Evolutionary conservation across 2,113 vertebrate species (phyloP).

Genomic region (Saccopteryx bilineata): DNA sequence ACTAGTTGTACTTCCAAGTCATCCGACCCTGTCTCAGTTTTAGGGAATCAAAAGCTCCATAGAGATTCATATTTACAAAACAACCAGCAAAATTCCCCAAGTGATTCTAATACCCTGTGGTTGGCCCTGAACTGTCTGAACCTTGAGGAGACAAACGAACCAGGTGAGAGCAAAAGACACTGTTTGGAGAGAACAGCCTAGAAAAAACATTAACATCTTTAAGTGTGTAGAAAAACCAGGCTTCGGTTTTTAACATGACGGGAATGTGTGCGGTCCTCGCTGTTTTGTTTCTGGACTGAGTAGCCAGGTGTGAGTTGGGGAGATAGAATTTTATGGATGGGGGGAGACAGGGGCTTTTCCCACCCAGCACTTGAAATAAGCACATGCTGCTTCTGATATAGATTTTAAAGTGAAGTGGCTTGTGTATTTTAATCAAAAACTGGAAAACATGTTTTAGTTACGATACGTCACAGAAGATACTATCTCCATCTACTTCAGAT

Average conservation of each 20-base stretch:
- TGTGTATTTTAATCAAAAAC: not conserved
- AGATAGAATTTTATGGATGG: not conserved
- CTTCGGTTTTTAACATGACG: not conserved
- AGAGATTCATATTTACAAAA: not conserved
- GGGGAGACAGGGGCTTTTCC: not conserved
- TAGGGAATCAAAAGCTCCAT: not conserved
- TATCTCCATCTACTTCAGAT: not conserved
- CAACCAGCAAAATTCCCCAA: not conserved
- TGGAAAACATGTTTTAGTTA: not conserved
- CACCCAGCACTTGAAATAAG: not conserved
- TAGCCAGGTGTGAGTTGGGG: not conserved
- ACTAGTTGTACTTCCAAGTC: not conserved
- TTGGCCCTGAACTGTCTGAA: not conserved
- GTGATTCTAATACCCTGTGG: not conserved
- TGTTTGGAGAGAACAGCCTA: not conserved
- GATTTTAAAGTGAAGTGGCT: not conserved
- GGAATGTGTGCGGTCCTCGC: not conserved
- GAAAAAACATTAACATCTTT: not conserved
- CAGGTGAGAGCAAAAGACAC: not conserved
- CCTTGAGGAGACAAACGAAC: not conserved
- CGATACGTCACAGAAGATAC: not conserved
- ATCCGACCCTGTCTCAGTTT: not conserved
- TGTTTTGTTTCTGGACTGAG: not conserved
- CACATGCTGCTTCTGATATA: not conserved
- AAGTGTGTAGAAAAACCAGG: not conserved